Conservation (phyloP, 1,140 invertebrate species). For the Zophobas morio region DNA sequence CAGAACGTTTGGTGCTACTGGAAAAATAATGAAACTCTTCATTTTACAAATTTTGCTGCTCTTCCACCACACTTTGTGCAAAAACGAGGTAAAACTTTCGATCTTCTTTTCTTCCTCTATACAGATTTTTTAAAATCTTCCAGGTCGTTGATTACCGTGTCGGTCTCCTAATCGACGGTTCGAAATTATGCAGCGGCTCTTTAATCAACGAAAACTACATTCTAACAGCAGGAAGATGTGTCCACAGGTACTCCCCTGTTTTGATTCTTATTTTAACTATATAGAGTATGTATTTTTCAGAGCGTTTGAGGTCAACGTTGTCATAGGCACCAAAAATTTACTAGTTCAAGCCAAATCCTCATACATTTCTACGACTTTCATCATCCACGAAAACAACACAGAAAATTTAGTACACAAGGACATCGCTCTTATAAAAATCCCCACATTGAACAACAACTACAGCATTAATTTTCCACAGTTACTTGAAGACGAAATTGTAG, state of each 20-base stretch:
- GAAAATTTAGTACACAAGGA: neutral
- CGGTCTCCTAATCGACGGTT: slow-evolving; percentile 56
- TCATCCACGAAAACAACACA: slow-evolving; percentile 5
- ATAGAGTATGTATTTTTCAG: slow-evolving; percentile 18
- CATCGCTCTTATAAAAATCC: slow-evolving; percentile 11
- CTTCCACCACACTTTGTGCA: neutral
- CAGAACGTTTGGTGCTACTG: too few relatives aligned
- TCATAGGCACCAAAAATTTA: slow-evolving; percentile 30
- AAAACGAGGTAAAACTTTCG: neutral
- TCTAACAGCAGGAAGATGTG: slow-evolving; percentile 74
- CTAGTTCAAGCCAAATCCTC: slow-evolving; percentile 3
- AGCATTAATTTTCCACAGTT: neutral
- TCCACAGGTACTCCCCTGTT: slow-evolving; percentile 44
- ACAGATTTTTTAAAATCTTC: neutral
- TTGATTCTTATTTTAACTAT: slow-evolving; percentile 20
- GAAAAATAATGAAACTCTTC: too few relatives aligned
- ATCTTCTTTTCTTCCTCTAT: neutral
- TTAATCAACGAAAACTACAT: slow-evolving; percentile 72
- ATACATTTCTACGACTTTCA: slow-evolving; percentile 17
- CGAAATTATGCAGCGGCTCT: slow-evolving; percentile 74
- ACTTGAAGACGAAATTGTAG: neutral
- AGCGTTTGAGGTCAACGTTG: slow-evolving; percentile 15
- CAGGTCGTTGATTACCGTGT: slow-evolving; percentile 6
- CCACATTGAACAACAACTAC: neutral
- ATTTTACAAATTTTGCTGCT: too few relatives aligned